Percentiles rank a stretch among this genome's conserved stretches.
phyloP scores from a whole-genome alignment of 1,140 invertebrate genomes.

The Hypsibius dujardini region DNA sequence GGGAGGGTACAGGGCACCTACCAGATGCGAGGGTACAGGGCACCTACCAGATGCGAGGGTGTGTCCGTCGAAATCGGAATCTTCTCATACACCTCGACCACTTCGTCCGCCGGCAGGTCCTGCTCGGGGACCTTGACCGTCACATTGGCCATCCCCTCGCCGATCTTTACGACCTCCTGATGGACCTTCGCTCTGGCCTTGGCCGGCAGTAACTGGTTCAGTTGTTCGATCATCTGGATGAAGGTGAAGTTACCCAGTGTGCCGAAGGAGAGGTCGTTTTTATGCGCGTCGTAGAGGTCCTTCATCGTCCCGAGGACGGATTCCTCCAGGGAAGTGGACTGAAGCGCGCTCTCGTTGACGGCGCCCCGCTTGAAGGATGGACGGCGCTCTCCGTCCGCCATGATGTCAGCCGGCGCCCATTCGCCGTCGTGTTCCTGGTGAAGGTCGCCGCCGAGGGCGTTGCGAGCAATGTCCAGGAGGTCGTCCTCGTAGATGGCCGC shows the following conservation, averaged over 20 bases:
- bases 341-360: background rate
- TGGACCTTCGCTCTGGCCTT: background rate
- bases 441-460: background rate
- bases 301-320: background rate
- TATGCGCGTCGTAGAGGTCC: conserved; percentile 10
- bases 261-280: background rate
- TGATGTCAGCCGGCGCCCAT: conserved; percentile 11
- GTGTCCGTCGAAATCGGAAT: too few species aligned
- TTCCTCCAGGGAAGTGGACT: background rate
- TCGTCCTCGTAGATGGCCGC: conserved; percentile 15
- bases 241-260: conserved; percentile 14
- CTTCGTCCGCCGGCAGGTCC: background rate
- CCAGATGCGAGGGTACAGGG: background rate
- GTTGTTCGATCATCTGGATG: conserved; percentile 14
- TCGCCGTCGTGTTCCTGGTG: conserved; percentile 3
- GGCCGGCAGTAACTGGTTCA: background rate
- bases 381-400: background rate
- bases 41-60: background rate
- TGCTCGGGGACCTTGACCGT: background rate
- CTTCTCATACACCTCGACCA: background rate
- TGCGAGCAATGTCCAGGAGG: conserved; percentile 1
- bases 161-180: background rate
- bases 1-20: too few species aligned
- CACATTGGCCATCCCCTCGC: background rate
- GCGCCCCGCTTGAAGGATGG: background rate